These are phyloP conservation scores for Latrodectus geometricus DNA, from an alignment of 1,140 invertebrate species.

Conservation along the genomic window DNA sequence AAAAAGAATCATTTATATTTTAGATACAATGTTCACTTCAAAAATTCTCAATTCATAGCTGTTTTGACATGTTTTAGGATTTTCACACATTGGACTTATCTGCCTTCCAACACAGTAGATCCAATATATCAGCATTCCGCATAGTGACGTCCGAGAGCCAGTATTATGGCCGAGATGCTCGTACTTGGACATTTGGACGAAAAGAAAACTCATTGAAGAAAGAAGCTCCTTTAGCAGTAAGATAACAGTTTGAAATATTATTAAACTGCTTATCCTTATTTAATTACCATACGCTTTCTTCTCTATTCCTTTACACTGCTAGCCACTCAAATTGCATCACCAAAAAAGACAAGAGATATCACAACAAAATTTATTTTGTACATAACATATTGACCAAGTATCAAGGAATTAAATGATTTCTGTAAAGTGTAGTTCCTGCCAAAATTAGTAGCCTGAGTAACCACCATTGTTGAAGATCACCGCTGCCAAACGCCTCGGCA, in stretches of 20 bases:
- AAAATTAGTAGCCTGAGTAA: too few relatives aligned
- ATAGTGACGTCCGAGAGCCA: conserved; percentile 82
- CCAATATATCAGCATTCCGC: conserved; percentile 65
- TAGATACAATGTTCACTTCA: too few relatives aligned
- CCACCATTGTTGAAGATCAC: too few relatives aligned
- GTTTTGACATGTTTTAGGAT: conserved; percentile 63
- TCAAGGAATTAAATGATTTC: too few relatives aligned
- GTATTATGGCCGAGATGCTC: conserved; percentile 75
- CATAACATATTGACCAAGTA: too few relatives aligned
- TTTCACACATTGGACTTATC: conserved; percentile 66
- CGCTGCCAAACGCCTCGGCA: too few relatives aligned
- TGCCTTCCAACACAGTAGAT: conserved; percentile 65
- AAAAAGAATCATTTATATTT: too few relatives aligned
- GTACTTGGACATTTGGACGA: conserved; percentile 37
- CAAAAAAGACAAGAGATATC: too few relatives aligned
- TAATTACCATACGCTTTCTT: background rate
- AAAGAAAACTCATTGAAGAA: conserved; percentile 47
- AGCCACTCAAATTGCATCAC: too few relatives aligned
- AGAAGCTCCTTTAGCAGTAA: conserved; percentile 42
- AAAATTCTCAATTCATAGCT: too few relatives aligned
- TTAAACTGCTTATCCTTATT: background rate
- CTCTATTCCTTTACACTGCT: background rate
- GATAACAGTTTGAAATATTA: background rate
- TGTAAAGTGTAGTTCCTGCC: too few relatives aligned
- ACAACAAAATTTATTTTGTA: too few relatives aligned